Evolutionary conservation across 2,797 vertebrate species (phyloP).

Genomic region (Mus minutoides): DNA sequence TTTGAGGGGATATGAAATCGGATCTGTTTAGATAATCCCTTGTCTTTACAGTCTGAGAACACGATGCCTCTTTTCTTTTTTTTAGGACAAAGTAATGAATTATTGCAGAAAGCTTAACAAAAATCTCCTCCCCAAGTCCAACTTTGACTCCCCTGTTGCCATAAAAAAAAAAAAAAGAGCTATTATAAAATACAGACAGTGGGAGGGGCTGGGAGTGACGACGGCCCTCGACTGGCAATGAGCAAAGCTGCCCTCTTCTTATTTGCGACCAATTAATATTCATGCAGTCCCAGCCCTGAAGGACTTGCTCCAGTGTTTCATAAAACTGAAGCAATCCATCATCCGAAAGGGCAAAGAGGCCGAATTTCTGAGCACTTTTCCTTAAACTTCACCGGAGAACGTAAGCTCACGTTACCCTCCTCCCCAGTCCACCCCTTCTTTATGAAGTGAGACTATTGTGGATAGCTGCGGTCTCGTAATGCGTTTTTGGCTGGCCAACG

Average conservation of each 20-base stretch:
- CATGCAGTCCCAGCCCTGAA: constrained; percentile 65
- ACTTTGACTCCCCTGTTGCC: background rate
- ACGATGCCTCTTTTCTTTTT: constrained; percentile 28
- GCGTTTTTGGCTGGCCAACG: constrained; percentile 79
- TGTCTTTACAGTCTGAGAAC: constrained; percentile 30
- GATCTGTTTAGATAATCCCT: constrained; percentile 67
- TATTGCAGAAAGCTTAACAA: constrained; percentile 23
- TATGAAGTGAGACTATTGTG: constrained; percentile 79
- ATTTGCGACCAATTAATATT: constrained; percentile 79
- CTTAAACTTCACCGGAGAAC: constrained; percentile 72
- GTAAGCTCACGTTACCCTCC: constrained; percentile 76
- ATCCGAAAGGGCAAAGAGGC: constrained; percentile 66
- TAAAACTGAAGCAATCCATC: constrained; percentile 76
- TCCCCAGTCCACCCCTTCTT: constrained; percentile 71
- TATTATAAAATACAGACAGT: constrained; percentile 57
- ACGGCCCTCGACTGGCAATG: background rate
- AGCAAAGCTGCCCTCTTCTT: constrained; percentile 57
- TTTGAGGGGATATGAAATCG: constrained; percentile 61
- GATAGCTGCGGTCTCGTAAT: constrained; percentile 73
- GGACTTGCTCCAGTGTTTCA: constrained; percentile 71
- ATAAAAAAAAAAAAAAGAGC: constrained; percentile 1
- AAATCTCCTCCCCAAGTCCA: constrained; percentile 32
- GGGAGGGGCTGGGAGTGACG: constrained; percentile 32
- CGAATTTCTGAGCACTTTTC: constrained; percentile 70
- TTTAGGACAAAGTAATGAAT: background rate